phyloP scores from a whole-genome alignment of 2,888 invertebrate genomes.

The Pristionchus exspectatus region DNA sequence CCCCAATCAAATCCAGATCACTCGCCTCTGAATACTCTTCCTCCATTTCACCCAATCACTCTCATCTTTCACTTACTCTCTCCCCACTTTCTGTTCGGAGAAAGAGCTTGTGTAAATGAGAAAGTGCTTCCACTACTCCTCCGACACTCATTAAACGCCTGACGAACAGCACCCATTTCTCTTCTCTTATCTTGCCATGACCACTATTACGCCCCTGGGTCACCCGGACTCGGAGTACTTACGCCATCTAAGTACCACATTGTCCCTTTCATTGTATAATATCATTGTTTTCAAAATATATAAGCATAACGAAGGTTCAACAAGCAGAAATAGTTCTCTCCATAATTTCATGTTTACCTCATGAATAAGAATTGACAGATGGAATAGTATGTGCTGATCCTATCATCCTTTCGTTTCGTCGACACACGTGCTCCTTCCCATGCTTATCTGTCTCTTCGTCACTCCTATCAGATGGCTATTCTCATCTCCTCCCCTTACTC shows the following conservation, averaged over 20 bases:
- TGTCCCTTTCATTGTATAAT: not conserved
- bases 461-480: not conserved
- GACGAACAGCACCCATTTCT: slow-evolving; percentile 13
- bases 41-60: not conserved
- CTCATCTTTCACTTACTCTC: not conserved
- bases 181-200: slow-evolving; percentile 10
- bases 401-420: not conserved
- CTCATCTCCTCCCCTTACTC: not conserved
- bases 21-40: slow-evolving; percentile 16
- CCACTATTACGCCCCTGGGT: not conserved
- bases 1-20: slow-evolving; percentile 53
- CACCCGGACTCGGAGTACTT: slow-evolving; percentile 22
- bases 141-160: not conserved
- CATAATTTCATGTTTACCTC: not conserved
- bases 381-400: not conserved
- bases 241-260: slow-evolving; percentile 37
- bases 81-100: not conserved
- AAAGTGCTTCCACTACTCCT: not conserved
- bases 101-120: too few relatives aligned
- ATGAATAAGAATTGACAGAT: not conserved
- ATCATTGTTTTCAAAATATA: not conserved
- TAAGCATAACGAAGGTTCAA: not conserved
- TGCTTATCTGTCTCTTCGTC: slow-evolving; percentile 9
- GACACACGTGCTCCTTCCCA: not conserved
- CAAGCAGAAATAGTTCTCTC: not conserved